These are phyloP conservation scores for Lycopodina hypogea DNA, from an alignment of 37 sponge, comb jelly and placozoan species.

Conservation along the genomic window DNA sequence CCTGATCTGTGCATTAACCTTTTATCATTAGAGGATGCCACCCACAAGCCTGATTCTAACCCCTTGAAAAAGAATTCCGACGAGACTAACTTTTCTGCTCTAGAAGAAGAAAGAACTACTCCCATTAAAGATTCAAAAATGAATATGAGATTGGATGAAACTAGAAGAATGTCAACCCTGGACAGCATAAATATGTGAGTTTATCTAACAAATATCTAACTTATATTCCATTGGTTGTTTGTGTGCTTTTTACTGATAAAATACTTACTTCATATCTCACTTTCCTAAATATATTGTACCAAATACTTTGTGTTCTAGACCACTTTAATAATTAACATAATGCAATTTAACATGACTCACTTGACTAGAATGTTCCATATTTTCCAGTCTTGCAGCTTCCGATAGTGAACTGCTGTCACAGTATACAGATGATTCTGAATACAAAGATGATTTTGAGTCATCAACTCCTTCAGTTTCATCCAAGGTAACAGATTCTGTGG, in stretches of 20 bases:
- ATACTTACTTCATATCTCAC: no score
- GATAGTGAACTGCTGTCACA: neutral
- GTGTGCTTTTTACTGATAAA: no score
- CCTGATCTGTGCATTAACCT: no score
- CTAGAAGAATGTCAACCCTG: conserved; percentile 9
- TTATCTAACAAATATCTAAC: neutral
- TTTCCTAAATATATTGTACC: no score
- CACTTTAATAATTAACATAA: no score
- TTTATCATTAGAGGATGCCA: neutral
- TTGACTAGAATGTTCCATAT: neutral
- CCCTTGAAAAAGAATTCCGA: conserved; percentile 59
- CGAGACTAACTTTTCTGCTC: conserved; percentile 50
- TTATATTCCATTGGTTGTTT: no score
- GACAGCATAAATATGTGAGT: neutral
- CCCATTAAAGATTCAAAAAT: conserved; percentile 47
- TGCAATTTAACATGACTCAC: neutral
- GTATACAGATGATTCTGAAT: neutral
- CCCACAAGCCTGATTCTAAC: conserved; percentile 30
- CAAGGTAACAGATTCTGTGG: neutral
- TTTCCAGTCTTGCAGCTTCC: neutral
- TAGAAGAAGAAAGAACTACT: conserved; percentile 24
- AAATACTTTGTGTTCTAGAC: no score
- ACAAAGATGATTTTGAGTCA: conserved; percentile 23
- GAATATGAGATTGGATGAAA: conserved; percentile 28
- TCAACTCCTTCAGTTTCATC: neutral